Base-by-base conservation (phyloP, 2,113 vertebrate species). In the Odocoileus virginianus region DNA sequence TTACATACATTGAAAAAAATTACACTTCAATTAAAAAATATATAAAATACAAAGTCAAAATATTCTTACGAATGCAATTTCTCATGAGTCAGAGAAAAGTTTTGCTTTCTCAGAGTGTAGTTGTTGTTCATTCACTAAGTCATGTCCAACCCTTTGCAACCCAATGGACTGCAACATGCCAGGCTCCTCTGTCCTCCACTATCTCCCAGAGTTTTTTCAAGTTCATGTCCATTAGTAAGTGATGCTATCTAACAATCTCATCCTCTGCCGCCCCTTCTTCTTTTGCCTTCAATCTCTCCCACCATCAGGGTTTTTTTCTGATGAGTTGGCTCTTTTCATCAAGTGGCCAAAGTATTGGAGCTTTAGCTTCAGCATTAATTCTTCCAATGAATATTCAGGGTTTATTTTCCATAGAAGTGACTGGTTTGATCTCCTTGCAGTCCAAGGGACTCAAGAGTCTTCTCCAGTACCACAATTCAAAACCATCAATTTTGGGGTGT, bases 291-390 rank as follows among this genome's bases (percentile, higher is more conserved):
- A 21, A 0, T 71, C 17, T 36, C 36, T 71, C n/a, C 33, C 64
- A 71, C 17, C 19, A 36, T 36, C n/a, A 71, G 17, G 17, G 1
- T 71, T 71, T 21, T 36, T 25, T 4, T 0, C n/a, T 1, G 0
- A 21, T 67, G n/a, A 36, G n/a, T 21, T 10, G 8, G 4, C n/a
- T 36, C n/a, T 36, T 67, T 67, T 36, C 17, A 21, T 67, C 8
- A 36, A n/a, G 10, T 36, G 17, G 4, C 8, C n/a, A 67, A 67
- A 67, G n/a, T 36, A 11, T 21, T 9, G 9, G n/a, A 36, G 17
- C n/a, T 67, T 67, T 67, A 36, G 64, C 33, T 21, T 67, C 64
- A 36, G 33, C n/a, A 36, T 67, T 71, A 21, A 8, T 36, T 21
- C 17, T 71, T 71, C n/a, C 17, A 71, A 5, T 21, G n/a, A 36